phyloP scores from a whole-genome alignment of 2,113 vertebrate genomes.

The Tylochromis polylepis region DNA sequence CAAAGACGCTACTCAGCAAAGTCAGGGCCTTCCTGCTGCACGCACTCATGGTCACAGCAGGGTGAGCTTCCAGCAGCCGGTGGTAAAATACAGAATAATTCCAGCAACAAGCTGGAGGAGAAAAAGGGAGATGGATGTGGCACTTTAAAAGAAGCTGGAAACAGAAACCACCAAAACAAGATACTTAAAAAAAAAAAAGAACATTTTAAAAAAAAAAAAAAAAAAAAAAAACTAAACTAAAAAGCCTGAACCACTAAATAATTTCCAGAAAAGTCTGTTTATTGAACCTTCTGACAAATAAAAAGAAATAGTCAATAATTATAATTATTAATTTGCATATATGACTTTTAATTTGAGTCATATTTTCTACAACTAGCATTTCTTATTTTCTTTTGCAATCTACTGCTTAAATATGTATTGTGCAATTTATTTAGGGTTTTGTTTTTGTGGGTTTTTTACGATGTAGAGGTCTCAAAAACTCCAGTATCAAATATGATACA shows the following conservation, averaged over 20 bases:
- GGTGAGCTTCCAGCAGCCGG: not conserved
- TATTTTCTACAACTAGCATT: not conserved
- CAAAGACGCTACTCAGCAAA: slow-evolving; percentile 88
- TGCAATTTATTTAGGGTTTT: not conserved
- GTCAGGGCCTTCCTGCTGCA: slow-evolving; percentile 88
- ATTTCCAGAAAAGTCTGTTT: not conserved
- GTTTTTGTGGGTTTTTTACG: not conserved
- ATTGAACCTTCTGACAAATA: not conserved
- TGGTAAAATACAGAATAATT: not conserved
- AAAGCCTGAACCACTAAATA: not conserved
- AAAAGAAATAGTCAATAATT: not conserved
- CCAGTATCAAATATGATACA: no score
- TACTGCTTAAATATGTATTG: not conserved
- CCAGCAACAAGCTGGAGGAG: not conserved
- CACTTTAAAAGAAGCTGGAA: not conserved
- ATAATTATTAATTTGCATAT: not conserved
- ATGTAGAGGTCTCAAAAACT: not conserved
- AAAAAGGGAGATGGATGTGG: not conserved
- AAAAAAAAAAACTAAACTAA: not conserved
- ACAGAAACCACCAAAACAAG: not conserved
- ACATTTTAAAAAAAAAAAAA: not conserved
- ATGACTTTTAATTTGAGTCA: not conserved
- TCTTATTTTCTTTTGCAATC: not conserved
- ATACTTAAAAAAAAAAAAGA: no score
- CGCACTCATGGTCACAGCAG: slow-evolving; percentile 72